phyloP scores from a whole-genome alignment of 2,888 invertebrate genomes.

The Plagiodera versicolora region DNA sequence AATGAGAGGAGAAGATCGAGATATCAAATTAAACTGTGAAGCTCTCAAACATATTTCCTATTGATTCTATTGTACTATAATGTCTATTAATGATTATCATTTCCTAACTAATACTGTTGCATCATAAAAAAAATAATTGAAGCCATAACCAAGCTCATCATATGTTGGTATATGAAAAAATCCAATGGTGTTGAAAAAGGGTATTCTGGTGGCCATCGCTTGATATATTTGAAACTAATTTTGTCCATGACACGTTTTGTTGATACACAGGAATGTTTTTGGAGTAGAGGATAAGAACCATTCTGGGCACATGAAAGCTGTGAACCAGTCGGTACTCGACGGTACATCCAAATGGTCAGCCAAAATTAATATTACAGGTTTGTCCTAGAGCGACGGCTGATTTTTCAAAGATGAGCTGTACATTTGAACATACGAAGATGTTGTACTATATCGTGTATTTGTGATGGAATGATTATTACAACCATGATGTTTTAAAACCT shows the following conservation, averaged over 20 bases:
- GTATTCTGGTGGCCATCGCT: too few species aligned
- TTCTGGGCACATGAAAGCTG: slow-evolving; percentile 94
- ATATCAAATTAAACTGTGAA: too few species aligned
- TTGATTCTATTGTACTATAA: too few species aligned
- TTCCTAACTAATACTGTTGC: too few species aligned
- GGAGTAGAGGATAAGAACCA: slow-evolving; percentile 94
- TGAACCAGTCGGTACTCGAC: slow-evolving; percentile 98
- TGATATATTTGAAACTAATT: neutral
- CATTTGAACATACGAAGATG: neutral
- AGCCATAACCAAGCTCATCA: too few species aligned
- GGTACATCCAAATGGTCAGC: slow-evolving; percentile 99
- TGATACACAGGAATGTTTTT: slow-evolving; percentile 81
- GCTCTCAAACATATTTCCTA: too few species aligned
- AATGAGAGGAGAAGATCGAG: too few species aligned
- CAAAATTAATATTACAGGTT: slow-evolving; percentile 99
- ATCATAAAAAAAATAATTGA: too few species aligned
- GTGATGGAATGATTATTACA: slow-evolving; percentile 1
- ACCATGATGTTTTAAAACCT: neutral
- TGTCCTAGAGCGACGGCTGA: slow-evolving; percentile 54
- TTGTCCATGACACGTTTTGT: slow-evolving; percentile 21
- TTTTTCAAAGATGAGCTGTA: neutral
- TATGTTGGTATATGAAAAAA: too few species aligned
- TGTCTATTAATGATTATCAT: too few species aligned
- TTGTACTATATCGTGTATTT: slow-evolving; percentile 2
- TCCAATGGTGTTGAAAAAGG: too few species aligned